phyloP scores from a whole-genome alignment of 2,113 vertebrate genomes.

The Elephantulus edwardii region DNA sequence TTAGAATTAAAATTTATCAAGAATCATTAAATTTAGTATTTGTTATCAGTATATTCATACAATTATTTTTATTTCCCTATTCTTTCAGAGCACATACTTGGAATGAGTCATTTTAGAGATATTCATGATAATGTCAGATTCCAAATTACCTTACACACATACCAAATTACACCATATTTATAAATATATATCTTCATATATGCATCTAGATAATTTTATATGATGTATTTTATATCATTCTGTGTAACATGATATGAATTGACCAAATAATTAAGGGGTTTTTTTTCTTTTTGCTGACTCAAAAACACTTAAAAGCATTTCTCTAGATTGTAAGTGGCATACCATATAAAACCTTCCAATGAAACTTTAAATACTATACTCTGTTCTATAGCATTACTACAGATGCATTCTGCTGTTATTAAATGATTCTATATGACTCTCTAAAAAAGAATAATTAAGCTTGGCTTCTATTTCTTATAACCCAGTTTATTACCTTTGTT shows the following conservation, averaged over 20 bases:
- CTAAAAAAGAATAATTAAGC: slow-evolving; percentile 19
- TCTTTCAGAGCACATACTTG: slow-evolving; percentile 49
- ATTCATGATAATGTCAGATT: not conserved
- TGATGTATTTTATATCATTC: not conserved
- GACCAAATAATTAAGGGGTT: slow-evolving; percentile 55
- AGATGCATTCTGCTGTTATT: slow-evolving; percentile 38
- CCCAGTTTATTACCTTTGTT: slow-evolving; percentile 6
- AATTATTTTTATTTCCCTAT: slow-evolving; percentile 41
- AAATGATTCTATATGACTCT: slow-evolving; percentile 60
- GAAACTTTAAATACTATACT: slow-evolving; percentile 55
- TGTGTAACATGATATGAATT: not conserved
- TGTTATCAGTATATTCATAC: not conserved
- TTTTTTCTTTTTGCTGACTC: slow-evolving; percentile 67
- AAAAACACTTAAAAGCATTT: slow-evolving; percentile 65
- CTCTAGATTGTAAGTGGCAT: slow-evolving; percentile 19
- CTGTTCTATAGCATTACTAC: not conserved
- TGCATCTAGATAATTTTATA: not conserved
- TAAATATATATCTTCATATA: not conserved
- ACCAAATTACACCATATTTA: too few relatives aligned
- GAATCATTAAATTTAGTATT: not conserved
- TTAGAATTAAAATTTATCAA: slow-evolving; percentile 6
- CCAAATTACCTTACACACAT: not conserved
- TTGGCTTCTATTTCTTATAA: slow-evolving; percentile 51
- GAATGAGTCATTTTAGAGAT: slow-evolving; percentile 59
- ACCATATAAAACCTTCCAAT: slow-evolving; percentile 60